Evolutionary conservation across 2,888 invertebrate species (phyloP), one percentile per base, ranked within the genome.

Genomic region (Marasmarcha lunaedactyla): DNA sequence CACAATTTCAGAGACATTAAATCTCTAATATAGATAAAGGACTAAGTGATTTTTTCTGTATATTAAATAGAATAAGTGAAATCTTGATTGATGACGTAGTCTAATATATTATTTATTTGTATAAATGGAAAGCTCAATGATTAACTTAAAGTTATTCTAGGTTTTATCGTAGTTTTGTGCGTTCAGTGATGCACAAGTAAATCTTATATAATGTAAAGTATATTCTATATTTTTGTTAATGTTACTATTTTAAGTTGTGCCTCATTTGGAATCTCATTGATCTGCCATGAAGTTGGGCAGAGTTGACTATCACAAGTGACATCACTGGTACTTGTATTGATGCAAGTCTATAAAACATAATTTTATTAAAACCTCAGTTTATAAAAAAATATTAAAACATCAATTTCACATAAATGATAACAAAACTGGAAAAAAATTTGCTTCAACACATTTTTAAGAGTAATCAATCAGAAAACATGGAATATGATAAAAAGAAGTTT

Each of bases 111-210:
- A 78, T 77, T 78, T 78, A 78, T 78, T 78, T 79, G 78, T 81
- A 78, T 78, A 78, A 73, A 81, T 73, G 58, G 73, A 72, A 78
- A 78, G 79, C 81, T 81, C 81, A 81, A 81, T 78, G 71, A 64
- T 67, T 76, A 78, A 78, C 72, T 77, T 74, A 78, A 79, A 77
- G 68, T 73, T 76, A 74, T 52, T 72, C 65, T 73, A 72, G 71
- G 68, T 55, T 57, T 61, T 66, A 61, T 60, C 57, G 59, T 58
- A 63, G 54, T 50, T 51, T 70, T 70, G 73, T 74, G 76, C 69
- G 65, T 70, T 60, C 54, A 55, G 54, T 59, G 54, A 59, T 72
- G 76, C 71, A 63, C 72, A 71, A 71, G 67, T 70, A 71, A 74
- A 77, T 72, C 49, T 63, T 68, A 57, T 62, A 63, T 69, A 68